Conservation (phyloP, 1,140 invertebrate genomes). For the Rhagoletis zephyria region DNA sequence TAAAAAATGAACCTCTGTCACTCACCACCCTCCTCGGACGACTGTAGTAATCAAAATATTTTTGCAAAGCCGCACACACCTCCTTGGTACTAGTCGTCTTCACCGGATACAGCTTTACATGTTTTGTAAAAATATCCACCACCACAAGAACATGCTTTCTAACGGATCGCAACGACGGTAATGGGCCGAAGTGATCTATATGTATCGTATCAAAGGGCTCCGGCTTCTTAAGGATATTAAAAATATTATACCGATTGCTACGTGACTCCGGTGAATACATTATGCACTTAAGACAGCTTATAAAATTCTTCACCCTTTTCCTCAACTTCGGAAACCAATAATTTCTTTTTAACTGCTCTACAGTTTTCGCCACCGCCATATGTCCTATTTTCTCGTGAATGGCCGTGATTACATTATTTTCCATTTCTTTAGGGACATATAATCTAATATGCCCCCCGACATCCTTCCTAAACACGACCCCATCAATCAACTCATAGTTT, state of each 20-base stretch:
- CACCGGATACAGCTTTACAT: conserved; percentile 38
- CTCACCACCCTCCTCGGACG: conserved; percentile 57
- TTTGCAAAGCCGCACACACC: too few relatives aligned
- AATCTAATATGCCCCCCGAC: neutral
- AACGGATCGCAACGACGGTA: too few relatives aligned
- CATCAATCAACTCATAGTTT: conserved; percentile 49
- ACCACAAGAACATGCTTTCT: conserved; percentile 60
- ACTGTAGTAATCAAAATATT: too few relatives aligned
- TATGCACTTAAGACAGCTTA: too few relatives aligned
- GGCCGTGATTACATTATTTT: conserved; percentile 40
- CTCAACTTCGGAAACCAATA: too few relatives aligned
- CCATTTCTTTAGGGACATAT: conserved; percentile 60
- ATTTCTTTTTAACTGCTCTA: too few relatives aligned
- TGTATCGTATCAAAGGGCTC: conserved; percentile 35
- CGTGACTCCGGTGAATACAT: too few relatives aligned
- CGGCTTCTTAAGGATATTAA: conserved; percentile 33
- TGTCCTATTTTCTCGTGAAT: conserved; percentile 25
- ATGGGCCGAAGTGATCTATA: neutral
- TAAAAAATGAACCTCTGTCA: conserved; percentile 63
- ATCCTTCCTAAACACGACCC: conserved; percentile 16
- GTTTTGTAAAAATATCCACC: conserved; percentile 66
- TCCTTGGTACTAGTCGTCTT: too few relatives aligned
- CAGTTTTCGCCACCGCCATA: too few relatives aligned
- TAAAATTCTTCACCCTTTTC: too few relatives aligned
- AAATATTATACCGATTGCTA: neutral